A percentile compares a stretch with the other conserved stretches of the same genome.
phyloP scores from a whole-genome alignment of 1,140 invertebrate genomes.

The Euura lappo region DNA sequence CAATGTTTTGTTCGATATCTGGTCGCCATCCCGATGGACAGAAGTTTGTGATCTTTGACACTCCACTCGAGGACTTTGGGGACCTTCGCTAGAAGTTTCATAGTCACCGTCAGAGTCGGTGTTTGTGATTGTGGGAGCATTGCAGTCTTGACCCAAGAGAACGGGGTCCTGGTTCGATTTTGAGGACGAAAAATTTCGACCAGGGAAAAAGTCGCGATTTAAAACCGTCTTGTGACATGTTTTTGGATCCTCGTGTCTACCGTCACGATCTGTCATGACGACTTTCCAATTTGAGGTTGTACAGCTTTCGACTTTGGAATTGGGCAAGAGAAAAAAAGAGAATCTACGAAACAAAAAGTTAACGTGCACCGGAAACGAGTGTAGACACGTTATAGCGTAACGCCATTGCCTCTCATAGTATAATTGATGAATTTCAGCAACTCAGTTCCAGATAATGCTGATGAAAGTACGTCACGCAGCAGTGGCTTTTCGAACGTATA shows the following conservation, averaged over 20 bases:
- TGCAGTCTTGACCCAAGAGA: background rate
- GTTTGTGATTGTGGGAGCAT: background rate
- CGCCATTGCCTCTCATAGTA: too few relatives aligned
- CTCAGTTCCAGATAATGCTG: too few relatives aligned
- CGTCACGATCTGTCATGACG: background rate
- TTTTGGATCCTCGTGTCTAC: background rate
- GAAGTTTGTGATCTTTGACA: too few relatives aligned
- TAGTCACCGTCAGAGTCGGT: conserved; percentile 5
- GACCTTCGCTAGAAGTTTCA: conserved; percentile 13
- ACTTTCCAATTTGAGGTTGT: background rate
- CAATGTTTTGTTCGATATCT: too few relatives aligned
- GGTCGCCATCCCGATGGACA: too few relatives aligned
- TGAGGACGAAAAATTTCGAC: background rate
- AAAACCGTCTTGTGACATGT: background rate
- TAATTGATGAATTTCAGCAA: too few relatives aligned
- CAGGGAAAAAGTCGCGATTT: background rate
- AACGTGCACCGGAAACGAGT: background rate
- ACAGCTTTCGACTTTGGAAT: background rate
- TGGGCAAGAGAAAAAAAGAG: background rate
- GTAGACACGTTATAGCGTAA: too few relatives aligned
- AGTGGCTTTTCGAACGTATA: too few relatives aligned
- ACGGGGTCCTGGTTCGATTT: too few relatives aligned
- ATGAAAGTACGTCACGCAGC: too few relatives aligned
- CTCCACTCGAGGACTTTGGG: background rate
- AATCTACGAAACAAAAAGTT: background rate